Evolutionary conservation across 2,888 invertebrate genomes (phyloP).

Genomic region (Taenaris catops): DNA sequence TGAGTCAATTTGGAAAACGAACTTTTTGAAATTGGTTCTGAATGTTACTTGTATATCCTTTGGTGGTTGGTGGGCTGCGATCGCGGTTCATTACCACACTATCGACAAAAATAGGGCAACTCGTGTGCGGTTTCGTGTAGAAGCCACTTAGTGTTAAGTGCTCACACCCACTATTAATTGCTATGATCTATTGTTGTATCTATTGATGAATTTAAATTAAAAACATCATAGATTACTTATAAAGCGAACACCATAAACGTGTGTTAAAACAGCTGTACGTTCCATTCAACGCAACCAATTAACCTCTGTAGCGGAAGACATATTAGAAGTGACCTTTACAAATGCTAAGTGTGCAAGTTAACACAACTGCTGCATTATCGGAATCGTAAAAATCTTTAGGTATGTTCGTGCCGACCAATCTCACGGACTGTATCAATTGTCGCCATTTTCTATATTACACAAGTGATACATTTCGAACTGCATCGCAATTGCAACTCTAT

Average conservation of each 20-base stretch:
- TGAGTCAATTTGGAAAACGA: too few relatives aligned
- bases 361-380: conserved; percentile 10
- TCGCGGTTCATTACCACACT: too few relatives aligned
- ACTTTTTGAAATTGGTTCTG: too few relatives aligned
- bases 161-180: too few relatives aligned
- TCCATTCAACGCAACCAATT: conserved; percentile 3
- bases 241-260: neutral
- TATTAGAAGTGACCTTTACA: conserved; percentile 8
- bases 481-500: conserved; percentile 9
- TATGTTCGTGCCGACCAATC: conserved; percentile 27
- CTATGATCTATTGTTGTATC: too few relatives aligned
- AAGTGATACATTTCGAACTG: neutral
- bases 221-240: too few relatives aligned
- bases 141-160: too few relatives aligned
- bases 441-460: conserved; percentile 8
- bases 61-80: too few relatives aligned
- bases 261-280: neutral
- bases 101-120: too few relatives aligned
- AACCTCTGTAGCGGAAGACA: conserved; percentile 9
- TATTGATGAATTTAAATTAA: too few relatives aligned
- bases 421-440: conserved; percentile 25
- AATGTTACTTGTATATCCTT: too few relatives aligned
- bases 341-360: conserved; percentile 7
- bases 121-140: too few relatives aligned
- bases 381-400: conserved; percentile 28